Conservation (phyloP, 2,113 vertebrate genomes). For the Sprattus sprattus region DNA sequence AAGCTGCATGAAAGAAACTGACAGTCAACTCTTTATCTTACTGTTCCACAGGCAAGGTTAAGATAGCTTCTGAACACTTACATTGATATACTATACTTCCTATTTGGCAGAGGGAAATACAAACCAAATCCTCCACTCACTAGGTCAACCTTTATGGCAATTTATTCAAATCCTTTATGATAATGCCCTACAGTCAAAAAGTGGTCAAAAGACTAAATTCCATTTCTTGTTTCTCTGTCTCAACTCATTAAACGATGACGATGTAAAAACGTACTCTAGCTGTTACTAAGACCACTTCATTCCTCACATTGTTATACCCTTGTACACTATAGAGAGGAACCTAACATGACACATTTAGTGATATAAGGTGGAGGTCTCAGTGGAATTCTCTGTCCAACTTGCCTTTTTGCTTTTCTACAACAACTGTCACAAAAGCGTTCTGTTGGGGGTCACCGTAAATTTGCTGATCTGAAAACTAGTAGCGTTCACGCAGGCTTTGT, state of each 20-base stretch:
- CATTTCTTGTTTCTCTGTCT: not conserved
- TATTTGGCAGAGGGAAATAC: not conserved
- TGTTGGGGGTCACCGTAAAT: not conserved
- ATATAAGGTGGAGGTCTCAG: too few relatives aligned
- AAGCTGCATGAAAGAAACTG: not conserved
- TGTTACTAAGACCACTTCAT: too few relatives aligned
- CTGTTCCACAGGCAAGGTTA: not conserved
- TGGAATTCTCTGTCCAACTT: not conserved
- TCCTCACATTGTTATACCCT: too few relatives aligned
- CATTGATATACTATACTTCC: not conserved
- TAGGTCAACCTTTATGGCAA: not conserved
- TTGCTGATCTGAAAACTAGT: not conserved
- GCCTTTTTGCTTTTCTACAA: not conserved
- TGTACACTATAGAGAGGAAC: too few relatives aligned
- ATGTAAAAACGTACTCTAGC: too few relatives aligned
- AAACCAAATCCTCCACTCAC: not conserved
- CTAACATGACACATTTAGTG: too few relatives aligned
- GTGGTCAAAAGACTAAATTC: not conserved
- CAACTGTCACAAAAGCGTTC: not conserved
- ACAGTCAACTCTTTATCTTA: not conserved
- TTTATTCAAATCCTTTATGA: not conserved
- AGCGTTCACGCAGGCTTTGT: conserved; percentile 14
- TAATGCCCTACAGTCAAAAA: not conserved
- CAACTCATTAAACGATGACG: too few relatives aligned
- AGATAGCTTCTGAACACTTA: not conserved